phyloP scores from a whole-genome alignment of 2,113 vertebrate species.

The Dicrurus megarhynchus region DNA sequence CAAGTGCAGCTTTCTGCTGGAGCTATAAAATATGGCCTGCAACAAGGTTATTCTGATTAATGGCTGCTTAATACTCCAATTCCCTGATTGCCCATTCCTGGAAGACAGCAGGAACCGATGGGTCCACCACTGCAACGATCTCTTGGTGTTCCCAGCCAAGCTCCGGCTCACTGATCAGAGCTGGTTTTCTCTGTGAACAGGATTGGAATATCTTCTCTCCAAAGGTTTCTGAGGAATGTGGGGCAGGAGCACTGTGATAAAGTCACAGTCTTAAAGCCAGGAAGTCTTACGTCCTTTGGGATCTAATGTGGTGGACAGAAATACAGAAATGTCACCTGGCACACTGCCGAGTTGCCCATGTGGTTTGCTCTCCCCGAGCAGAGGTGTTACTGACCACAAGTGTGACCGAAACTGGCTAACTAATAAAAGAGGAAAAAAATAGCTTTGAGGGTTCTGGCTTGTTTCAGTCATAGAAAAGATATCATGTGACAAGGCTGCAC shows the following conservation, averaged over 20 bases:
- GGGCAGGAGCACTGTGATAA: neutral
- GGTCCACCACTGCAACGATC: neutral
- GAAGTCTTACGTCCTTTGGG: neutral
- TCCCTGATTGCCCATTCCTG: neutral
- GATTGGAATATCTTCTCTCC: neutral
- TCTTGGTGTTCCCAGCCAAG: neutral
- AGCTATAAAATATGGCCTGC: neutral
- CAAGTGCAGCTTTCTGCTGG: neutral
- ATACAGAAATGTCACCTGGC: neutral
- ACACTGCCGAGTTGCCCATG: neutral
- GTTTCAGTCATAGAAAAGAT: neutral
- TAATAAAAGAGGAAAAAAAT: neutral
- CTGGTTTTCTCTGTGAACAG: neutral
- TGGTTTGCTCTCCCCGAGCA: neutral
- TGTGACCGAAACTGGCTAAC: rapidly evolving
- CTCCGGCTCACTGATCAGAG: neutral
- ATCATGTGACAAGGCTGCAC: neutral
- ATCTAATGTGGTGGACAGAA: neutral
- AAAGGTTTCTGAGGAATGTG: neutral
- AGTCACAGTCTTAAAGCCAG: neutral
- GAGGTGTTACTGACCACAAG: neutral
- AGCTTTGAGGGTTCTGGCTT: neutral
- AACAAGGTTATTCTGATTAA: neutral
- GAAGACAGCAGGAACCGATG: neutral
- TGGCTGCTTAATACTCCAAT: neutral